Conservation (phyloP, 2,888 invertebrate species). For the Noctua comes region DNA sequence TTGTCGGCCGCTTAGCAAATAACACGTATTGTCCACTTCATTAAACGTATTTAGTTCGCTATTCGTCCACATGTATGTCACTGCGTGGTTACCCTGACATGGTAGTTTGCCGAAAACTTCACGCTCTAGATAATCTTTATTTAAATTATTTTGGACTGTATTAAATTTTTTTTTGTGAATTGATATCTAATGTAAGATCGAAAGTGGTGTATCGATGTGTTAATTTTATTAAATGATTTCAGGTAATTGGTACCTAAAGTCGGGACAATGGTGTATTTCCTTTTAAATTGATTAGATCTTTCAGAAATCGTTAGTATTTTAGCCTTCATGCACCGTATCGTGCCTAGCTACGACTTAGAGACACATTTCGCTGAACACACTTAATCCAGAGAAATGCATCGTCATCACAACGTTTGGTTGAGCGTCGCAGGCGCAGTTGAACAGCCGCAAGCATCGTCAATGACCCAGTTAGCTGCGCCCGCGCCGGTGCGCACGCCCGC, state of each 20-base stretch:
- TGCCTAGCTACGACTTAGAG: background rate
- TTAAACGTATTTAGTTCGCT: background rate
- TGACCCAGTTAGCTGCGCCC: conserved; percentile 68
- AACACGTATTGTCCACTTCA: background rate
- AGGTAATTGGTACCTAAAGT: background rate
- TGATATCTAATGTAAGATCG: background rate
- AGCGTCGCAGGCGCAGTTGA: conserved; percentile 40
- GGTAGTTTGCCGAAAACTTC: conserved; percentile 10
- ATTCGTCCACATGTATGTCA: background rate
- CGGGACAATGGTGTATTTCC: background rate
- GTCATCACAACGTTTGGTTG: conserved; percentile 31
- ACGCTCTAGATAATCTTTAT: conserved; percentile 44
- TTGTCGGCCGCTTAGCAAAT: background rate
- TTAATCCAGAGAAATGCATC: conserved; percentile 51
- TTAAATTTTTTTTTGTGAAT: background rate
- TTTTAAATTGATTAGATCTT: background rate
- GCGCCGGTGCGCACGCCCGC: conserved; percentile 56
- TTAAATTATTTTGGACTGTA: background rate
- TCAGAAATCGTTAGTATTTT: background rate
- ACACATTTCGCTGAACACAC: background rate
- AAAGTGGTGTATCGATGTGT: background rate
- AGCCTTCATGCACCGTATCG: background rate
- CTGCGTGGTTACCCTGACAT: background rate
- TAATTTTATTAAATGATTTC: background rate
- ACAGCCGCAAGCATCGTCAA: conserved; percentile 63